Conservation (phyloP, 1,140 invertebrate species). For the Sycophila sp. region DNA sequence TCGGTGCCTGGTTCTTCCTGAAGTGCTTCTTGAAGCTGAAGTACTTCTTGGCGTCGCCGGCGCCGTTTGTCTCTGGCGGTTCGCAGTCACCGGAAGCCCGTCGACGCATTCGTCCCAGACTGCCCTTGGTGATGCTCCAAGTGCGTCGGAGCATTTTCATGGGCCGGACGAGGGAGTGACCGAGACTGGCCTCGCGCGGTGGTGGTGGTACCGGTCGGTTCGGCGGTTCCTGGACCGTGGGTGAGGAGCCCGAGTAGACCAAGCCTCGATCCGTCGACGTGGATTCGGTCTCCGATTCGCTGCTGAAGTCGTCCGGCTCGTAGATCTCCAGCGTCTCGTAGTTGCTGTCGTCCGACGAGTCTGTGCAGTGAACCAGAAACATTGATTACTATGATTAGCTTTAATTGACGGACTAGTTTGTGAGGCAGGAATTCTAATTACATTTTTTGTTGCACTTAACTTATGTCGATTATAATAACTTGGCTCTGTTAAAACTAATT, state of each 20-base stretch:
- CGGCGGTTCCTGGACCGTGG: slow-evolving; percentile 48
- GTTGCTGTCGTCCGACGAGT: slow-evolving; percentile 60
- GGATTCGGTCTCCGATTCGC: slow-evolving; percentile 49
- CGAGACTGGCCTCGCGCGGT: slow-evolving; percentile 55
- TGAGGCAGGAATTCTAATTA: no score
- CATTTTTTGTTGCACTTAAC: no score
- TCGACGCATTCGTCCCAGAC: slow-evolving; percentile 55
- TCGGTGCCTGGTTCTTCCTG: slow-evolving; percentile 42
- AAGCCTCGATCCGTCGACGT: slow-evolving; percentile 47
- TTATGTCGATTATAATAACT: no score
- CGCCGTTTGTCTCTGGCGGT: slow-evolving; percentile 36
- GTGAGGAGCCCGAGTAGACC: slow-evolving; percentile 51
- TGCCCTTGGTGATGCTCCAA: slow-evolving; percentile 64
- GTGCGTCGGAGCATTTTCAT: slow-evolving; percentile 60
- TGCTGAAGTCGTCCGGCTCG: slow-evolving; percentile 52
- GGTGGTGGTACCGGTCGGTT: slow-evolving; percentile 56
- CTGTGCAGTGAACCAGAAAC: no score
- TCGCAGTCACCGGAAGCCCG: slow-evolving; percentile 46
- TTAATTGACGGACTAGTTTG: no score
- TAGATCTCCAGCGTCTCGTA: slow-evolving; percentile 58
- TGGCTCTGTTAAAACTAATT: no score
- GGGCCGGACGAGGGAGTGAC: slow-evolving; percentile 53
- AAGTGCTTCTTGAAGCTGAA: slow-evolving; percentile 59
- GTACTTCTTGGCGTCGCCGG: slow-evolving; percentile 50
- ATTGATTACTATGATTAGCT: no score